Evolutionary conservation across 2,888 invertebrate species (phyloP), one percentile per base, ranked within the genome.

Genomic region (Amphipyra berbera): DNA sequence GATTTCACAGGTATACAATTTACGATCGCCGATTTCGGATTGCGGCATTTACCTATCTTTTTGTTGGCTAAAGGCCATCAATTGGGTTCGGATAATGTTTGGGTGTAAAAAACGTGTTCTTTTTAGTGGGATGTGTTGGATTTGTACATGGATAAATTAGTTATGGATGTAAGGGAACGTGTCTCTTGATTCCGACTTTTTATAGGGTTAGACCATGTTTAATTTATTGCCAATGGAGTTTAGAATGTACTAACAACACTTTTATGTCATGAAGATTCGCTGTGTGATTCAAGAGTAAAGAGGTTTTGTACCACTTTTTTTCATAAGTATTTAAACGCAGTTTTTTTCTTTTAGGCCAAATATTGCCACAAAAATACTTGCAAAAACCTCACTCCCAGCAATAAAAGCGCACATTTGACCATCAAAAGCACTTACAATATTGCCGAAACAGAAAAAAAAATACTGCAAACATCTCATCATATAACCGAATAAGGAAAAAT

Each of bases 1-100:
- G 72, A 81, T 78, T 77, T 72, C 72, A 73, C 69, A 81, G 73
- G 71, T 75, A 46, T 49, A 58, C 49, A 70, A 72, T 81, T 82
- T 82, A 82, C 82, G 80, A 73, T 54, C 48, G 49, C 40, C 59
- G 65, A 61, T 73, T 70, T 69, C 49, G 55, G 56, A 54, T 54
- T 67, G 56, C 21, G 56, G 61, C 52, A 64, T 62, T 78, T 68
- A 70, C 61, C 63, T 65, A 72, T 68, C 58, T 70, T 73, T 73
- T 65, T 70, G 64, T 74, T 69, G 60, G 57, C 67, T 64, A 72
- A 62, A 54, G 21, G 44, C 68, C 65, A 71, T 70, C 54, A 50
- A 70, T 80, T 78, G 57, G 35, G 46, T 42, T 54, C 33, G 50
- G 55, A 70, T 74, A 72, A 76, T 68, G 62, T 65, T 61, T 63